Evolutionary conservation across 1,140 invertebrate species (phyloP).

Genomic region (Oncopodura yosiiana): DNA sequence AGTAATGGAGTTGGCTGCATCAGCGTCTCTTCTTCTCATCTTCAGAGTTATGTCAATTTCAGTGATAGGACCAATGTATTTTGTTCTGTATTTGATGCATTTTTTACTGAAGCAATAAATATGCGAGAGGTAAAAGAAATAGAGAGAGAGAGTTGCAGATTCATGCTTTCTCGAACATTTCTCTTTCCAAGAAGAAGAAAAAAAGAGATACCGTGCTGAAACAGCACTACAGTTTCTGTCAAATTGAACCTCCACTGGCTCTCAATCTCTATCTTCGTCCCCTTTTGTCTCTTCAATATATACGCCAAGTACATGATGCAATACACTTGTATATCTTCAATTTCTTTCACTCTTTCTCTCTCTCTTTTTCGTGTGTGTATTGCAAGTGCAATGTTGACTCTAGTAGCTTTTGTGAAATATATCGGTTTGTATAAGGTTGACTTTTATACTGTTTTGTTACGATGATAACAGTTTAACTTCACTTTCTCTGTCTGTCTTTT

Average conservation of each 20-base stretch:
- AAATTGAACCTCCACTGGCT: conserved; percentile 19
- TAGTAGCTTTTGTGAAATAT: no score
- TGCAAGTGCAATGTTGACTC: no score
- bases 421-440: no score
- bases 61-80: conserved; percentile 30
- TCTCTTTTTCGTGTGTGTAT: conserved; percentile 8
- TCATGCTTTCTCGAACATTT: conserved; percentile 22
- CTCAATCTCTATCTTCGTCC: not conserved
- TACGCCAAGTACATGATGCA: not conserved
- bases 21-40: conserved; percentile 20
- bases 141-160: conserved; percentile 28
- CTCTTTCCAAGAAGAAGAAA: not conserved
- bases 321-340: not conserved
- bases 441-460: no score
- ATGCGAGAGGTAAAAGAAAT: conserved; percentile 27
- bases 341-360: not conserved
- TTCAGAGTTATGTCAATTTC: conserved; percentile 27
- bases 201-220: conserved; percentile 28
- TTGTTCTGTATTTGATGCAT: conserved; percentile 35
- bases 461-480: no score
- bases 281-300: not conserved
- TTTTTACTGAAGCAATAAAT: conserved; percentile 34
- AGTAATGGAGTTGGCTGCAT: no score
- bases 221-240: conserved; percentile 30
- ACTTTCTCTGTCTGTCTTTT: no score